Conservation (phyloP, 2,888 invertebrate species). For the Pharmacophagus antenor region DNA sequence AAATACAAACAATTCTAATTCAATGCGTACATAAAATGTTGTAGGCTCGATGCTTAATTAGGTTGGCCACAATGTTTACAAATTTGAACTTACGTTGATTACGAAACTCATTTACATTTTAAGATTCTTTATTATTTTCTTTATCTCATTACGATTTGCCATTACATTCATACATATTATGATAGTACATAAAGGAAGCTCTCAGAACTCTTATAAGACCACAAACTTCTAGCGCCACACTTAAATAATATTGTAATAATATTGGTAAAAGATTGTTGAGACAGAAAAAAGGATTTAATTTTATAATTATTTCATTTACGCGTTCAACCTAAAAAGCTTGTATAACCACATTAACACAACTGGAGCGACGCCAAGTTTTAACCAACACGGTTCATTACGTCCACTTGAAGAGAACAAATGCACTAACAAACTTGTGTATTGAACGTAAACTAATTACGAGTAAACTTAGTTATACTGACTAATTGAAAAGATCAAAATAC, state of each 20-base stretch:
- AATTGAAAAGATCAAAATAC: no score
- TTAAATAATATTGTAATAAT: no score
- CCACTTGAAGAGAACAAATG: slow-evolving; percentile 15
- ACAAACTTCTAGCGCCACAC: no score
- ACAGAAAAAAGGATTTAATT: no score
- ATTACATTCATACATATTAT: no score
- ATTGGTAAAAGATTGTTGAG: no score
- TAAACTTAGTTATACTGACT: neutral
- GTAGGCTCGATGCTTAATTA: slow-evolving; percentile 4
- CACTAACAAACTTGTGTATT: slow-evolving; percentile 16
- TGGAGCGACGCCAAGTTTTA: slow-evolving; percentile 26
- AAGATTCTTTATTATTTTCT: neutral
- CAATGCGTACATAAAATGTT: neutral
- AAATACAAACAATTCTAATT: slow-evolving; percentile 9
- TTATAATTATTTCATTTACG: neutral
- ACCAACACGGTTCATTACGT: slow-evolving; percentile 28
- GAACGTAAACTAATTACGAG: neutral
- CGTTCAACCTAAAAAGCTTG: neutral
- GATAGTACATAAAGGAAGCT: no score
- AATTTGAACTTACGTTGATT: slow-evolving; percentile 3
- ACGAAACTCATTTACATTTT: slow-evolving; percentile 5
- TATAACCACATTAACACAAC: neutral
- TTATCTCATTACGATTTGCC: no score
- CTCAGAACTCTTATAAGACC: no score
- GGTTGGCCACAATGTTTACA: slow-evolving; percentile 2